Conservation (phyloP, 2,888 invertebrate species). For the Sinohyriopsis cumingii region DNA sequence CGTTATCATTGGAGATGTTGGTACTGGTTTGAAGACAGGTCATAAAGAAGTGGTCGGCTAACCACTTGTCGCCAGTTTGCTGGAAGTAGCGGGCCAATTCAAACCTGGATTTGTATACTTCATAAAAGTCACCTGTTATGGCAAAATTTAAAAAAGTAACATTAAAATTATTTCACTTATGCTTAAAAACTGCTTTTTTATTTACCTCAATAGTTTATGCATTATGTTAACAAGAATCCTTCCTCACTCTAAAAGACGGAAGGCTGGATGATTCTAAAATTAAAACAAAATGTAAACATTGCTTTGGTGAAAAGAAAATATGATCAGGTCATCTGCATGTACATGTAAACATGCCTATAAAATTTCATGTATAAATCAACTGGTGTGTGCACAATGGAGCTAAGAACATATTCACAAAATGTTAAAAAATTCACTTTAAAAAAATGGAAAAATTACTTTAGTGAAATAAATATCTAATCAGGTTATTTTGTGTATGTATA, state of each 20-base stretch:
- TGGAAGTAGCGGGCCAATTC: slow-evolving; percentile 68
- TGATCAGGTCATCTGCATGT: too few relatives aligned
- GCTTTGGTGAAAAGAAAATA: too few relatives aligned
- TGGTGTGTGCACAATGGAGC: too few relatives aligned
- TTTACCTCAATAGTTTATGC: neutral
- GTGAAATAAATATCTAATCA: too few relatives aligned
- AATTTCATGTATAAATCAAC: too few relatives aligned
- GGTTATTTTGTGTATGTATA: too few relatives aligned
- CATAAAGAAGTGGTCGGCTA: slow-evolving; percentile 68
- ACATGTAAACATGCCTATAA: too few relatives aligned
- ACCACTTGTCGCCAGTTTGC: slow-evolving; percentile 67
- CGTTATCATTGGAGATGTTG: slow-evolving; percentile 54
- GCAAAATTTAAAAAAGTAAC: slow-evolving; percentile 1
- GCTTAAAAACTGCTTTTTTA: too few relatives aligned
- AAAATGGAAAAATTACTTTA: too few relatives aligned
- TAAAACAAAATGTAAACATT: neutral
- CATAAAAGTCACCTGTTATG: slow-evolving; percentile 56
- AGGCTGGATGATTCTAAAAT: neutral
- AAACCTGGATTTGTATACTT: slow-evolving; percentile 63
- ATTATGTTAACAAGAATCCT: neutral
- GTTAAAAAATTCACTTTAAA: too few relatives aligned
- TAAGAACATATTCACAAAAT: too few relatives aligned
- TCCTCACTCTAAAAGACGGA: neutral
- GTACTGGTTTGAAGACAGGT: slow-evolving; percentile 62
- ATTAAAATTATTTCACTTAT: neutral